Conservation (phyloP, 2,888 invertebrate species). For the Protodeltote pygarga region DNA sequence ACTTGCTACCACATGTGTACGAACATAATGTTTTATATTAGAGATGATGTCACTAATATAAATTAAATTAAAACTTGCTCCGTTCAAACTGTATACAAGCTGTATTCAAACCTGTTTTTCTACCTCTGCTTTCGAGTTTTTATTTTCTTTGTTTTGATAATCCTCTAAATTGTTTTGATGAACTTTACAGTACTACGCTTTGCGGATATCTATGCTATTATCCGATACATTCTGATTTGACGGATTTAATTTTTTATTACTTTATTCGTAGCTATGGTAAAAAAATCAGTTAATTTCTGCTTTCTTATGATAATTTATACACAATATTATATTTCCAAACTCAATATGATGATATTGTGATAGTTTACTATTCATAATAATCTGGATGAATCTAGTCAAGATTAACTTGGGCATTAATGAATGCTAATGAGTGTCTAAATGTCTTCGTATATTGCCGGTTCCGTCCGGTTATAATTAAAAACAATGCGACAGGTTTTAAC, state of each 20-base stretch:
- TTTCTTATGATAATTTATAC: not conserved
- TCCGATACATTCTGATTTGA: too few relatives aligned
- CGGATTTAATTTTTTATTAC: too few relatives aligned
- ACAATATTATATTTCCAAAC: not conserved
- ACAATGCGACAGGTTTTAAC: slow-evolving; percentile 65
- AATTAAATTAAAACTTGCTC: slow-evolving; percentile 43
- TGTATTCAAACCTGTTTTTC: slow-evolving; percentile 59
- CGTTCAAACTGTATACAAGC: slow-evolving; percentile 48
- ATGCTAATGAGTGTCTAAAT: slow-evolving; percentile 13
- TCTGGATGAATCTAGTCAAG: slow-evolving; percentile 9
- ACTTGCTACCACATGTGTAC: slow-evolving; percentile 31
- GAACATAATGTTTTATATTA: slow-evolving; percentile 49
- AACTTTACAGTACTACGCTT: too few relatives aligned
- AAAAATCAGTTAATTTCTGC: too few relatives aligned
- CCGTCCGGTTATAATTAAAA: slow-evolving; percentile 58
- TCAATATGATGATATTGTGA: slow-evolving; percentile 1
- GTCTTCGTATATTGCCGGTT: slow-evolving; percentile 17
- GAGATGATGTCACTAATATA: slow-evolving; percentile 64
- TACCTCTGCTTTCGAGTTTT: slow-evolving; percentile 51
- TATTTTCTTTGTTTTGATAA: slow-evolving; percentile 48
- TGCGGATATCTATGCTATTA: too few relatives aligned
- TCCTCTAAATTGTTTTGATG: slow-evolving; percentile 27
- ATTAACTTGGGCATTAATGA: slow-evolving; percentile 14
- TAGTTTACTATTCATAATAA: not conserved
- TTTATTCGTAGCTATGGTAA: too few relatives aligned